These are phyloP conservation scores for Notolabrus celidotus DNA, from an alignment of 2,797 vertebrate species.

Conservation along the genomic window DNA sequence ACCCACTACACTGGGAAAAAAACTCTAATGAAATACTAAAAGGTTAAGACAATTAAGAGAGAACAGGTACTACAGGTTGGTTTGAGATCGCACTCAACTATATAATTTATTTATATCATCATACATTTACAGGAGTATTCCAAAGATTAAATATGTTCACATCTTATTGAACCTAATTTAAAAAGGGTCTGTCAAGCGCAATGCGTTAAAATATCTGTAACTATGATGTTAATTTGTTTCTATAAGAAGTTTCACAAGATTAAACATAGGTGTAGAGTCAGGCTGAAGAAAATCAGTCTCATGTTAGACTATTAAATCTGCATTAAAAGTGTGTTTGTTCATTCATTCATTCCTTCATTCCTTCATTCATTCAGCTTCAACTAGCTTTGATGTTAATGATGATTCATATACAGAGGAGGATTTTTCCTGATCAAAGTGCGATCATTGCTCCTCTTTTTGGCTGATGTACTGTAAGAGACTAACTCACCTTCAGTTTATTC, in stretches of 20 bases:
- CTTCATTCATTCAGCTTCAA: constrained; percentile 2
- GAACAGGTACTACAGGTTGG: background rate
- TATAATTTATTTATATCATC: too few species aligned
- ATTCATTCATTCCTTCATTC: background rate
- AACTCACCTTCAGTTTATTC: constrained; percentile 92
- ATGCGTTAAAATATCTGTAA: background rate
- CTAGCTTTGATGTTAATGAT: background rate
- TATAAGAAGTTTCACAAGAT: background rate
- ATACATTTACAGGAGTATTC: too few species aligned
- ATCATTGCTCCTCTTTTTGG: background rate
- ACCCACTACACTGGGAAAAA: background rate
- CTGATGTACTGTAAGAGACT: background rate
- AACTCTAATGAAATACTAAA: background rate
- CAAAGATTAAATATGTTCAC: too few species aligned
- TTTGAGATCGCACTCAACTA: background rate
- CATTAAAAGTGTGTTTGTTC: too few species aligned
- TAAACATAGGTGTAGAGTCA: background rate
- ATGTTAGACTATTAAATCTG: too few species aligned
- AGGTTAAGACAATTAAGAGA: background rate
- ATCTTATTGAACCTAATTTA: background rate
- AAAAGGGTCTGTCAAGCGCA: background rate
- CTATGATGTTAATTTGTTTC: background rate
- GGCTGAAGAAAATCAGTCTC: too few species aligned
- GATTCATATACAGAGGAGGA: background rate
- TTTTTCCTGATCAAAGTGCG: background rate